These are phyloP conservation scores for Xiphophorus maculatus DNA, from an alignment of 2,113 vertebrate species.

Conservation along the genomic window DNA sequence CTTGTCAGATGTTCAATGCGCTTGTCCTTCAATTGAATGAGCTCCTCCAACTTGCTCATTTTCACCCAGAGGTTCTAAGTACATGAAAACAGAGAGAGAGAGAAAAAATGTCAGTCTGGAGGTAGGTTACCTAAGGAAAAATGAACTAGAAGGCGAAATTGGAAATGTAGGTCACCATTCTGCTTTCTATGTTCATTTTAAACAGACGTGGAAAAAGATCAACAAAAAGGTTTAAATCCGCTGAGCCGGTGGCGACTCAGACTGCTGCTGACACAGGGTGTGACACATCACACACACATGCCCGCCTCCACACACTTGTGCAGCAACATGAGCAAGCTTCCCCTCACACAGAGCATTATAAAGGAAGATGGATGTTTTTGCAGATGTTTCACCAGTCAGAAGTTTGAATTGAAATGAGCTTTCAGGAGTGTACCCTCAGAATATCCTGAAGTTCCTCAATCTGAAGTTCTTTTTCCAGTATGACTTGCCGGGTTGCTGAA, in stretches of 20 bases:
- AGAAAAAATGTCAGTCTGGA: neutral
- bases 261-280: constrained; percentile 61
- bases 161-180: constrained; percentile 11
- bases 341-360: constrained; percentile 27
- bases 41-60: constrained; percentile 78
- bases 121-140: neutral
- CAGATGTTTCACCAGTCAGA: constrained; percentile 36
- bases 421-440: constrained; percentile 73
- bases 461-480: constrained; percentile 80
- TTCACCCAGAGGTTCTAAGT: constrained; percentile 82
- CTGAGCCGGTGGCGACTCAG: constrained; percentile 62
- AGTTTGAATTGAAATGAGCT: constrained; percentile 8
- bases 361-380: constrained; percentile 26
- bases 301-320: neutral
- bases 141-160: constrained; percentile 17
- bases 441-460: constrained; percentile 80
- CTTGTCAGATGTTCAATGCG: constrained; percentile 72
- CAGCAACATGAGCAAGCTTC: constrained; percentile 31
- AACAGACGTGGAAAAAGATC: constrained; percentile 45
- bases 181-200: constrained; percentile 11
- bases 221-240: constrained; percentile 43
- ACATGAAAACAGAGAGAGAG: constrained; percentile 8
- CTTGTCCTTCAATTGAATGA: constrained; percentile 80
- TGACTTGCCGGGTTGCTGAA: constrained; percentile 54
- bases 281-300: constrained; percentile 31